These are phyloP conservation scores for Coranthus polyacanthus DNA, from an alignment of 2,797 vertebrate species.

Conservation along the genomic window DNA sequence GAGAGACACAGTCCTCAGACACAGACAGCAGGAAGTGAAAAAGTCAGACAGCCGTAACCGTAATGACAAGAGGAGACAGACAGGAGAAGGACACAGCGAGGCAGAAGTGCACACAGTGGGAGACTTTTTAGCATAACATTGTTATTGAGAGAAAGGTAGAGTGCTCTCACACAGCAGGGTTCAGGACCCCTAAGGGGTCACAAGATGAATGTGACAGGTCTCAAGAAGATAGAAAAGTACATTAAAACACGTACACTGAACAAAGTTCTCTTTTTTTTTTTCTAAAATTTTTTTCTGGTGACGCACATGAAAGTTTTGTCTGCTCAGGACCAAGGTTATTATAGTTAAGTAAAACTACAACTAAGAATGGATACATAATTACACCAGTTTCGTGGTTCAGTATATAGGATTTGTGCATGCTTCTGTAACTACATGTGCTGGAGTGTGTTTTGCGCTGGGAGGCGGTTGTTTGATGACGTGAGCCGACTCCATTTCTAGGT, in stretches of 20 bases:
- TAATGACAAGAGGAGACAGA: slow-evolving; percentile 46
- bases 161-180: neutral
- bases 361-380: no score
- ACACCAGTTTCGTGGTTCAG: no score
- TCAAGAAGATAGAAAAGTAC: neutral
- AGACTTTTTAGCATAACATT: slow-evolving; percentile 32
- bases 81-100: slow-evolving; percentile 25
- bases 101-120: neutral
- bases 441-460: no score
- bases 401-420: no score
- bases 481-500: no score
- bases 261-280: neutral
- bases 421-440: no score
- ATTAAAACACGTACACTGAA: no score
- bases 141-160: neutral
- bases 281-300: no score
- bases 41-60: slow-evolving; percentile 49
- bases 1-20: slow-evolving; percentile 37
- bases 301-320: no score
- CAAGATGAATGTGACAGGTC: neutral
- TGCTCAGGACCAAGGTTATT: no score
- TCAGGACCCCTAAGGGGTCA: neutral
- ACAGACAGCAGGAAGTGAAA: slow-evolving; percentile 30
- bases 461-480: no score
- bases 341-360: no score